phyloP scores from a whole-genome alignment of 1,140 invertebrate genomes.

The Zophobas morio region DNA sequence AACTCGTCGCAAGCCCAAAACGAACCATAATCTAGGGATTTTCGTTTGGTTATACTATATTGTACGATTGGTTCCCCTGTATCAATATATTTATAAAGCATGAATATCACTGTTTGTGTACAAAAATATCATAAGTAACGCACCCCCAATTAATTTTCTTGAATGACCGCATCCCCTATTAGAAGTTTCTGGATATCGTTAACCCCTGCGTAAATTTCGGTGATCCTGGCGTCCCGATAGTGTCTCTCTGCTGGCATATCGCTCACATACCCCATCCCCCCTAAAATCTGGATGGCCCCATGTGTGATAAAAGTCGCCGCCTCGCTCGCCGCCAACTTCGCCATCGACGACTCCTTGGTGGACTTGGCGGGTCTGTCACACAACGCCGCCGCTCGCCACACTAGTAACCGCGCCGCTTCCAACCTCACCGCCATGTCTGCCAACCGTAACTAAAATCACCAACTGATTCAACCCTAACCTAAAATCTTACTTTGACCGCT shows the following conservation, averaged over 20 bases:
- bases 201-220: slow-evolving; percentile 91
- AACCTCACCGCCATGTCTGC: slow-evolving; percentile 89
- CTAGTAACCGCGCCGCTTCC: slow-evolving; percentile 85
- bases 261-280: slow-evolving; percentile 89
- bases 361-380: slow-evolving; percentile 76
- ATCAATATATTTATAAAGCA: too few species aligned
- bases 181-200: slow-evolving; percentile 93
- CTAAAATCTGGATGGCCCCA: slow-evolving; percentile 88
- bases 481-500: slow-evolving; percentile 80
- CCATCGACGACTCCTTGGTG: slow-evolving; percentile 88
- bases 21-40: not conserved
- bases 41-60: too few species aligned
- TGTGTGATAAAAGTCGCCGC: slow-evolving; percentile 87
- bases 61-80: too few species aligned
- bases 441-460: slow-evolving; percentile 70
- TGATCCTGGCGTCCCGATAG: slow-evolving; percentile 89
- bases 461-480: not conserved
- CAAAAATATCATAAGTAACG: not conserved
- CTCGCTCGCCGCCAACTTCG: slow-evolving; percentile 89
- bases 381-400: slow-evolving; percentile 85
- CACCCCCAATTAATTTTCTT: slow-evolving; percentile 72
- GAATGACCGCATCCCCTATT: slow-evolving; percentile 83
- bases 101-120: not conserved
- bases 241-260: slow-evolving; percentile 92
- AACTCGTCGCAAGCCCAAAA: slow-evolving; percentile 22